Percentiles rank a stretch among this genome's conserved stretches.
Conservation (phyloP, 2,888 invertebrate species). For the Parochlus steinenii region DNA sequence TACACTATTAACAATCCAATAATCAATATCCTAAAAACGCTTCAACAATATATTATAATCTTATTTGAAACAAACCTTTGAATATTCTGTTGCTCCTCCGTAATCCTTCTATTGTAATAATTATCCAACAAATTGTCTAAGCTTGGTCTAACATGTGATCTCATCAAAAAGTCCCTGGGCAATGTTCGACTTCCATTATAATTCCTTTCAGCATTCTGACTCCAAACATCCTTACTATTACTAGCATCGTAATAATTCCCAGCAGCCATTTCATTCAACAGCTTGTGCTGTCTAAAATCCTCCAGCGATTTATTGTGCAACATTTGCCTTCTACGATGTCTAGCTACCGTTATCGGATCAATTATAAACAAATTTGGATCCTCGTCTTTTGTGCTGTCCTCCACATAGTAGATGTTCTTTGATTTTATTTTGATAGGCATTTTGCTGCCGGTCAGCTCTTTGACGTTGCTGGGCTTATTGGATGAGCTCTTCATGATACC, state of each 20-base stretch:
- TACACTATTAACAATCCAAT: too few relatives aligned
- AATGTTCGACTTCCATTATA: conserved; percentile 25
- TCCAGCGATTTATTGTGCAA: conserved; percentile 20
- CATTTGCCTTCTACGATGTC: conserved; percentile 14
- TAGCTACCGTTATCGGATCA: conserved; percentile 11
- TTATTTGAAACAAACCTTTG: neutral
- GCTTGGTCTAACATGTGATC: conserved; percentile 17
- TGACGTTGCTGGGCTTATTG: too few relatives aligned
- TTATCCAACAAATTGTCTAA: conserved; percentile 4
- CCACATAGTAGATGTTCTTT: conserved; percentile 28
- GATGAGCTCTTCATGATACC: conserved; percentile 10
- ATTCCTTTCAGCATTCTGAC: conserved; percentile 16
- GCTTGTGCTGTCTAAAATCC: conserved; percentile 15
- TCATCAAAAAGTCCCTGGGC: conserved; percentile 25
- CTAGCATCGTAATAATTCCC: neutral
- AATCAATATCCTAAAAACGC: too few relatives aligned
- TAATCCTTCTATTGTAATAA: neutral
- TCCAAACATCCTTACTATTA: too few relatives aligned
- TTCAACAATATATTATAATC: too few relatives aligned
- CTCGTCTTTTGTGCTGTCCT: conserved; percentile 15
- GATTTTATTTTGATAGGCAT: too few relatives aligned
- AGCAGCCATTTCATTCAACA: neutral
- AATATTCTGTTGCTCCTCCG: neutral
- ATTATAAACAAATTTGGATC: conserved; percentile 17
- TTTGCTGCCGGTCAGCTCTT: too few relatives aligned